These are phyloP conservation scores for Vulpes vulpes DNA, from an alignment of 2,113 vertebrate genomes.

Conservation along the genomic window DNA sequence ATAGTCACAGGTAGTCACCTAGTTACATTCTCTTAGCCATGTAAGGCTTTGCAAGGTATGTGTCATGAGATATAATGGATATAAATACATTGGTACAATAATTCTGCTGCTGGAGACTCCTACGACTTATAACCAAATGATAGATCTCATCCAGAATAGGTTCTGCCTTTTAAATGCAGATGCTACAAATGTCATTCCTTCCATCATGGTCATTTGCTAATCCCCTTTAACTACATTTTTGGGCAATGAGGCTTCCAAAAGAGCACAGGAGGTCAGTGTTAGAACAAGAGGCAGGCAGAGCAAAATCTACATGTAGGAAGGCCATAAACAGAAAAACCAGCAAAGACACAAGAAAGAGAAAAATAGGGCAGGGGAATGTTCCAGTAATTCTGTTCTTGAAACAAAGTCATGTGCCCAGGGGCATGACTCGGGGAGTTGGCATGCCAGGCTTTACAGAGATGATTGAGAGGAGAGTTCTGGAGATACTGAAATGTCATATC, in stretches of 20 bases:
- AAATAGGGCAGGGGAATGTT: no score
- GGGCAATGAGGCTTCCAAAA: conserved; percentile 4
- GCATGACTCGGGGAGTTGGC: not conserved
- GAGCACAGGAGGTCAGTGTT: not conserved
- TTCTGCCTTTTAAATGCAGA: conserved; percentile 43
- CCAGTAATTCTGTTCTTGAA: not conserved
- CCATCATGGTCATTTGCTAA: not conserved
- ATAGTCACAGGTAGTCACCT: conserved; percentile 18
- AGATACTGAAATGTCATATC: not conserved
- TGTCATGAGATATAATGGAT: not conserved
- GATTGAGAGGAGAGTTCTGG: not conserved
- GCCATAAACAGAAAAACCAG: not conserved
- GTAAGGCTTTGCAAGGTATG: not conserved
- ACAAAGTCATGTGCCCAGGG: not conserved
- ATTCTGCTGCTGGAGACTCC: not conserved
- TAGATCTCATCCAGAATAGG: not conserved
- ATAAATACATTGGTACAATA: not conserved
- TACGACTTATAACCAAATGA: conserved; percentile 21
- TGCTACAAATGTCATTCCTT: not conserved
- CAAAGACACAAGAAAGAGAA: not conserved
- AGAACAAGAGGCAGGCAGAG: not conserved
- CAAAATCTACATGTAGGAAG: not conserved
- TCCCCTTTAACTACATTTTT: not conserved
- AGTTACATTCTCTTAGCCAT: conserved; percentile 24
- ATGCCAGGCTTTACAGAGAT: not conserved